Conservation (phyloP, 2,888 invertebrate genomes). For the Caenorhabditis sp. region DNA sequence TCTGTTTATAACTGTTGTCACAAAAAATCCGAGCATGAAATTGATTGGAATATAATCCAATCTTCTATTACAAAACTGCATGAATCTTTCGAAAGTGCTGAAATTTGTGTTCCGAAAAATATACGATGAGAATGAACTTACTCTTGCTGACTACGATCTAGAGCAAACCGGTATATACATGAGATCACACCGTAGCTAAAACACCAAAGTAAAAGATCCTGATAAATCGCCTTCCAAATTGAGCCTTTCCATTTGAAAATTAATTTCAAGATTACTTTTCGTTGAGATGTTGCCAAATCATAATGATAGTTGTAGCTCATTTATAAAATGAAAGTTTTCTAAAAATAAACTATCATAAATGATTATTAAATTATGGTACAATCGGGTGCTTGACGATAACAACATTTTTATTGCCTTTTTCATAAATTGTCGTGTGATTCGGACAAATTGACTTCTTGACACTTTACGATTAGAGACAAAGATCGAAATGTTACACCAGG, state of each 20-base stretch:
- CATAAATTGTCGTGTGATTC: not conserved
- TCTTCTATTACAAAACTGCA: slow-evolving; percentile 48
- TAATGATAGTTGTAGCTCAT: slow-evolving; percentile 51
- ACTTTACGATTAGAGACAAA: not conserved
- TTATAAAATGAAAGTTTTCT: not conserved
- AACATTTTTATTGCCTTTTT: not conserved
- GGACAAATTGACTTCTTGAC: not conserved
- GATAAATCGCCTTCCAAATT: slow-evolving; percentile 52
- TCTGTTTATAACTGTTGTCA: slow-evolving; percentile 56
- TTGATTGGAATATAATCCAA: slow-evolving; percentile 54
- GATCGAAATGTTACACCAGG: not conserved
- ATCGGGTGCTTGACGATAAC: not conserved
- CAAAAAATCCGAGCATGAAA: slow-evolving; percentile 62
- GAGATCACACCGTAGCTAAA: slow-evolving; percentile 39
- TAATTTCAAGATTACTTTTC: slow-evolving; percentile 45
- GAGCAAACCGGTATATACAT: slow-evolving; percentile 44
- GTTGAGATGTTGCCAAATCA: slow-evolving; percentile 45
- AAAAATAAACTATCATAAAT: not conserved
- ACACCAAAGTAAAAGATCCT: slow-evolving; percentile 47
- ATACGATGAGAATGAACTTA: no score
- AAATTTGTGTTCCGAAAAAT: slow-evolving; percentile 24
- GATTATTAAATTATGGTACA: not conserved
- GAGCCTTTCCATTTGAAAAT: slow-evolving; percentile 52
- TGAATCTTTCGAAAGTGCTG: slow-evolving; percentile 52
- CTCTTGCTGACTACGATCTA: slow-evolving; percentile 42